Base-by-base conservation (phyloP, 2,888 invertebrate genomes). In the Abrostola tripartita region DNA sequence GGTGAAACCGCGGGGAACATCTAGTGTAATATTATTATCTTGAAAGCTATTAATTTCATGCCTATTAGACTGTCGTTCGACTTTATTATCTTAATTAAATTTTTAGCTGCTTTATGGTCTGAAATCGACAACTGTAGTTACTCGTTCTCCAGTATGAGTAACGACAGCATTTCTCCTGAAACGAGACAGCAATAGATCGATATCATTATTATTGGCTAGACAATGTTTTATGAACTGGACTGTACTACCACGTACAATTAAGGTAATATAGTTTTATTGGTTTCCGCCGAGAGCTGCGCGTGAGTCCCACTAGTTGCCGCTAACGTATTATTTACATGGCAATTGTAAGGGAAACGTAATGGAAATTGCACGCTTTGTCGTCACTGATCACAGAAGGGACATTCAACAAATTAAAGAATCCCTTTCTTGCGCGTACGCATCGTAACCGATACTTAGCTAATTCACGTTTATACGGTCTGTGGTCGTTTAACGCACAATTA, bases 231-330 rank as follows among this genome's bases (percentile, higher is more conserved):
- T 47, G 14, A 14, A 24, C 59, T 8, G 42, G 52, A 68, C 58
- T 78, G 82, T 81, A 81, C 77, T 49, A n/a, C 37, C 40, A 58
- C 37, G 56, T 62, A 68, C 76, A 81, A 81, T 81, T 80, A 81
- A 79, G 71, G 76, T 77, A 79, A 84, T 87, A 84, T 80, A 77
- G 82, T 83, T 86, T 81, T 81, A 84, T 83, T 58, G 68, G 81
- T 80, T 82, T 84, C 84, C 86, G 81, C 54, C 59, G 72, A 36
- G 56, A n/a, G 36, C 53, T 58, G 55, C 59, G 60, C 57, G 63
- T 37, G 14, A 60, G 52, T 61, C 61, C 65, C 41, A 58, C 63
- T 35, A 44, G 40, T 24, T 38, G 24, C 24, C 7, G 24, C 7
- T n/a, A 36, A 11, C 10, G 51, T 12, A 57, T 59, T 58, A 65